Conservation (phyloP, 2,888 invertebrate genomes). For the Netelia melanura region DNA sequence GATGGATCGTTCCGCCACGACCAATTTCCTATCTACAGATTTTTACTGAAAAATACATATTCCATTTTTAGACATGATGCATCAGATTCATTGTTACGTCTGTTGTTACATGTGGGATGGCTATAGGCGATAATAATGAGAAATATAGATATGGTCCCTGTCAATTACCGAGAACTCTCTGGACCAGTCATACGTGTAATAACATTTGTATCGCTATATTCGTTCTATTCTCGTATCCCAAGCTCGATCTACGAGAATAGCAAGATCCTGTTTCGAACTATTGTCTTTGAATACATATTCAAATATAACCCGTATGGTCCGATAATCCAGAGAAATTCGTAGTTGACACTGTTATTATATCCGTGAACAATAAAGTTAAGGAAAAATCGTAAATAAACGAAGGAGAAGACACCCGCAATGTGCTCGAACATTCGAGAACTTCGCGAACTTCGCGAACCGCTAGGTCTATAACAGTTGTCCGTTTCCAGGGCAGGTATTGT, state of each 20-base stretch:
- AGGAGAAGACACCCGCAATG: too few relatives aligned
- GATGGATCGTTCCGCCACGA: neutral
- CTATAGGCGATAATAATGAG: constrained; percentile 1
- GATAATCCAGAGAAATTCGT: too few relatives aligned
- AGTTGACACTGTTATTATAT: too few relatives aligned
- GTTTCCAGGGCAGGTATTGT: constrained; percentile 58
- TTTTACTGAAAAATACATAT: neutral
- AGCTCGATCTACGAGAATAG: neutral
- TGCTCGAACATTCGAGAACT: too few relatives aligned
- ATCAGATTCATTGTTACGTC: neutral
- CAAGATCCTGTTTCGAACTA: neutral
- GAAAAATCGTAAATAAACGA: too few relatives aligned
- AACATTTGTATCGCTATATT: constrained; percentile 5
- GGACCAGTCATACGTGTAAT: constrained; percentile 34
- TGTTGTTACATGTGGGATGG: neutral
- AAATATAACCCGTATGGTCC: too few relatives aligned
- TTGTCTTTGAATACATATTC: constrained; percentile 52
- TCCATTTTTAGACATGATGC: neutral
- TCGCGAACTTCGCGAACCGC: too few relatives aligned
- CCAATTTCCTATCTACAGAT: neutral
- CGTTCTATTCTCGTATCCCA: constrained; percentile 49
- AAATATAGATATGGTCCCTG: neutral
- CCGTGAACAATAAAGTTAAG: too few relatives aligned
- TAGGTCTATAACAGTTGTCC: constrained; percentile 9
- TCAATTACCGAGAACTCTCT: constrained; percentile 11